Evolutionary conservation across 2,888 invertebrate species (phyloP), one percentile per base, ranked within the genome.

Genomic region (Oscheius onirici): DNA sequence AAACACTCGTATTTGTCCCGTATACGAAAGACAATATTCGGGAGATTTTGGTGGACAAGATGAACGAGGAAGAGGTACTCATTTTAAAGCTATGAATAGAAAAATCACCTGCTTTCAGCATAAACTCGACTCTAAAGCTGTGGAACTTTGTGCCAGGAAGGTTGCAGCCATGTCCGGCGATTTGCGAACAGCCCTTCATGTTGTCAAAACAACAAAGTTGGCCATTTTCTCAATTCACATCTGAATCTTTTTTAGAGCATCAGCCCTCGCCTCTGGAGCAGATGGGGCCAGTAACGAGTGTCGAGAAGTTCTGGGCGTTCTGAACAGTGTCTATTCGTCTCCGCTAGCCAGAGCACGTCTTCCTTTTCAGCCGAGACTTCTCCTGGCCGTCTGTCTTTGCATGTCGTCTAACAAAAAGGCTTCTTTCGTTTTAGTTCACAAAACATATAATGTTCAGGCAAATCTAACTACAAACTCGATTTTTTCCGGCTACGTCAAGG

Each of bases 161-260:
- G 93, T 97, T 20, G 93, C 97, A 0, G 93, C 96, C 0, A 91
- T 95, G 61, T 95, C 95, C 11, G 97, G 99, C 0, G 99, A 99
- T 88, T 93, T 95, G 83, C 91, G 99, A 67, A 91, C 94, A 87
- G 97, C 97, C 0, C 89, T 99, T 70, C 95, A 97, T 87, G 93
- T 97, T 74, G 95, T 95, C 78, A 78, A 79, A 24, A 79, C 82
- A 57, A 77, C 80, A 26, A 84, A 89, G 76, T 76, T 13, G 49
- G 61, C 44, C 34, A 2, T 66, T 28, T 55, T 34, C 11, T 40
- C 13, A 54, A 11, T 34, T 57, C 34, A 34, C 8, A 6, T 57
- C n/a, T 28, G 6, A 34, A 57, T 3, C 28, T 3, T 15, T 34
- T 34, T 34, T 13, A 63, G 57, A 17, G 78, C 74, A 46, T 15